These are phyloP conservation scores for Sebastes alutus DNA, from an alignment of 2,797 vertebrate species.

Conservation along the genomic window DNA sequence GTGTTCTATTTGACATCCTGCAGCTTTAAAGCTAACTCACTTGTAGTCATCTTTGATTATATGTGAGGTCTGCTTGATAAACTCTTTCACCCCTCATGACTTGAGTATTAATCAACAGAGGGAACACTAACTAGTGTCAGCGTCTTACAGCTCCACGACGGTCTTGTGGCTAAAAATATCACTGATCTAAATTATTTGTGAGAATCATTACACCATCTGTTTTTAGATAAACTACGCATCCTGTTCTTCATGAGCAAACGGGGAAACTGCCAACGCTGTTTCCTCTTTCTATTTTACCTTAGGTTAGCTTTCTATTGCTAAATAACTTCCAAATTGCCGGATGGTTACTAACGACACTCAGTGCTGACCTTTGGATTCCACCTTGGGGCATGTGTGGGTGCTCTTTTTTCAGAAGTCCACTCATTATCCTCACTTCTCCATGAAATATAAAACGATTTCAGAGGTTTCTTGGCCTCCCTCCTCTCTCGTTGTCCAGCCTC, in stretches of 20 bases:
- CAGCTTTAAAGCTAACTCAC: no score
- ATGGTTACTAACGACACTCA: neutral
- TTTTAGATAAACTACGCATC: neutral
- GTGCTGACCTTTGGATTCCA: neutral
- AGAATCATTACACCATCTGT: no score
- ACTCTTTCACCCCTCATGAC: neutral
- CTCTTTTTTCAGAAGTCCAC: neutral
- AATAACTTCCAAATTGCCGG: neutral
- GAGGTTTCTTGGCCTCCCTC: neutral
- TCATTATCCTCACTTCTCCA: neutral
- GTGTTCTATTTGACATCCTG: neutral
- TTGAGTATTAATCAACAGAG: no score
- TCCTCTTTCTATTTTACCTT: neutral
- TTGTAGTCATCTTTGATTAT: neutral
- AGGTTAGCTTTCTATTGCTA: neutral
- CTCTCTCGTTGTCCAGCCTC: neutral
- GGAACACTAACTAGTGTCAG: no score
- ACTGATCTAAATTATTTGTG: no score
- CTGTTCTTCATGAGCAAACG: neutral
- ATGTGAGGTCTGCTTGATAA: neutral
- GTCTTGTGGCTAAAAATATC: no score
- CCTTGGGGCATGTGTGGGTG: no score
- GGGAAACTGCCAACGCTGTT: neutral
- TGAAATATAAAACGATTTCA: neutral
- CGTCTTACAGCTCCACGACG: no score